phyloP scores from a whole-genome alignment of 2,888 invertebrate species.

The Napeogenes inachia region DNA sequence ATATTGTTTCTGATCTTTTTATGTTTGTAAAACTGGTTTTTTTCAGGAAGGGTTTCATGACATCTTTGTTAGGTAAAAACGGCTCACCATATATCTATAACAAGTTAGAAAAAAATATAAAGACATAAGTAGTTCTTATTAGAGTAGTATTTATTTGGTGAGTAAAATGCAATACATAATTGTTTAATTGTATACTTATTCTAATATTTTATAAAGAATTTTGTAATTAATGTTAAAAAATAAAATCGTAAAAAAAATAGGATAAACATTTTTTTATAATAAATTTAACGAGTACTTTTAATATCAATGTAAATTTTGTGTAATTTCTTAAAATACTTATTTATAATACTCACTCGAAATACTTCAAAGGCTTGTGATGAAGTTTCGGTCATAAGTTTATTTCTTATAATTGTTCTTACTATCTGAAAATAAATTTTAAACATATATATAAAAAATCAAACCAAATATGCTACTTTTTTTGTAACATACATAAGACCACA shows the following conservation, averaged over 20 bases:
- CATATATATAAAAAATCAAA: background rate
- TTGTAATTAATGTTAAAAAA: too few relatives aligned
- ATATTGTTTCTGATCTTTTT: background rate
- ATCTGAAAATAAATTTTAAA: constrained; percentile 1
- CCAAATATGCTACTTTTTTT: background rate
- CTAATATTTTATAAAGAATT: too few relatives aligned
- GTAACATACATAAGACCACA: too few relatives aligned
- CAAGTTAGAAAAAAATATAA: background rate
- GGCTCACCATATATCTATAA: constrained; percentile 1
- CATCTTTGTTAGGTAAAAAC: background rate
- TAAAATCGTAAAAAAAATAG: too few relatives aligned
- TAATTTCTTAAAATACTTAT: too few relatives aligned
- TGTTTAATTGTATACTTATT: too few relatives aligned
- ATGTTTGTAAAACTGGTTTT: background rate
- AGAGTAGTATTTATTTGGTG: background rate
- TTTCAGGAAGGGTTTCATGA: background rate
- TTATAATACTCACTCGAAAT: background rate
- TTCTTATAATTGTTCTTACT: background rate
- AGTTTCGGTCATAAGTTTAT: background rate
- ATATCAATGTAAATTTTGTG: too few relatives aligned
- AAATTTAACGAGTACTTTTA: too few relatives aligned
- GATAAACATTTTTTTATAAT: too few relatives aligned
- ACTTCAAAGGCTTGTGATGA: background rate
- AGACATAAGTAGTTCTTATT: background rate
- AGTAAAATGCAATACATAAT: background rate